Conservation (phyloP, 2,113 vertebrate genomes). For the Lagopus muta region DNA sequence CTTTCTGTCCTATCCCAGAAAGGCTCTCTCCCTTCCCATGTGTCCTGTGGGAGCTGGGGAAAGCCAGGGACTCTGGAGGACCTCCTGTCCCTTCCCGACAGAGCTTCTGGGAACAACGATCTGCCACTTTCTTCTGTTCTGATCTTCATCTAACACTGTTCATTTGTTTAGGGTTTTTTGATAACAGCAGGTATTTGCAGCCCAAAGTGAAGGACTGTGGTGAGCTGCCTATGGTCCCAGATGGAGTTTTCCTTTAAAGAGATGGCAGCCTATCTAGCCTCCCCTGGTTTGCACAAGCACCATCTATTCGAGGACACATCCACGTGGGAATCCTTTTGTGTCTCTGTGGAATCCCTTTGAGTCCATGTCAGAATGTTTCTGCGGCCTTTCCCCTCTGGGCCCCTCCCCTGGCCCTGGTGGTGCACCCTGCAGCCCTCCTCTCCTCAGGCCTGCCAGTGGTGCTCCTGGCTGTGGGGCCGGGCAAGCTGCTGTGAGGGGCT, state of each 20-base stretch:
- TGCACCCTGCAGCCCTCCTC: neutral
- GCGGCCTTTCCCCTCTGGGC: neutral
- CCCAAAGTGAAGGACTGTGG: neutral
- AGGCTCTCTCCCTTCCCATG: neutral
- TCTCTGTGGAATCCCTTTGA: neutral
- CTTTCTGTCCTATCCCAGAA: neutral
- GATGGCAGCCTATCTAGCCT: neutral
- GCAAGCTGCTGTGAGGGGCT: neutral
- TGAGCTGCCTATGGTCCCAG: neutral
- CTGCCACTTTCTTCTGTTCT: neutral
- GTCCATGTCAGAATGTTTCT: neutral
- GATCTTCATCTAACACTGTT: neutral
- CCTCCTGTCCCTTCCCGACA: neutral
- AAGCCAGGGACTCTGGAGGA: neutral
- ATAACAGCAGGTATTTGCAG: neutral
- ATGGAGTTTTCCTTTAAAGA: neutral
- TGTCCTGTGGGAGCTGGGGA: neutral
- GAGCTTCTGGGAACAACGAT: neutral
- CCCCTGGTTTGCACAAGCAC: neutral
- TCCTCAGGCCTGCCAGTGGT: rapidly evolving
- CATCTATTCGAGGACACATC: neutral
- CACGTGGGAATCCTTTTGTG: neutral
- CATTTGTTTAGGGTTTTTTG: neutral
- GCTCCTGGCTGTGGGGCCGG: too few species aligned
- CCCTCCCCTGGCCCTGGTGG: neutral